phyloP scores from a whole-genome alignment of 2,888 invertebrate species.

The Cynaeus angustus region DNA sequence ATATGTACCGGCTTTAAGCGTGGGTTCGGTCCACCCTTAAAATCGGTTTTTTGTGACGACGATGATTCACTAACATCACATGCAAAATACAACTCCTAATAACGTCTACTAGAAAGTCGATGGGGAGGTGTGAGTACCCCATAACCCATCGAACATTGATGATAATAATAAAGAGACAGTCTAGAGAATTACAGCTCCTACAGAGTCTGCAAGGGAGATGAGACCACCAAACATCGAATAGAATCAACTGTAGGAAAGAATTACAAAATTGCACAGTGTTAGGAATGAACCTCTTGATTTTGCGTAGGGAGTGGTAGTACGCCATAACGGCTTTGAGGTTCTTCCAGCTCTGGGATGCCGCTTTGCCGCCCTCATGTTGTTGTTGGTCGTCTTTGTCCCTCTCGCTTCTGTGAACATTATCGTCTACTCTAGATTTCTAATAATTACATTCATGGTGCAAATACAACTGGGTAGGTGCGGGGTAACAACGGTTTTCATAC shows the following conservation, averaged over 20 bases:
- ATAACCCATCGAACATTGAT: constrained; percentile 4
- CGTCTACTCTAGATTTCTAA: constrained; percentile 42
- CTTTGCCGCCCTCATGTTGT: constrained; percentile 58
- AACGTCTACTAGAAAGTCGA: constrained; percentile 27
- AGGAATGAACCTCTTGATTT: constrained; percentile 85
- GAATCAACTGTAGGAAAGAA: constrained; percentile 50
- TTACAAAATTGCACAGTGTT: constrained; percentile 47
- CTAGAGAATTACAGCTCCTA: constrained; percentile 47
- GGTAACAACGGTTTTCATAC: not conserved
- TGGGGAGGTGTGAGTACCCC: constrained; percentile 3
- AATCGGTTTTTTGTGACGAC: constrained; percentile 1
- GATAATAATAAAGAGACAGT: constrained; percentile 38
- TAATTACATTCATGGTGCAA: constrained; percentile 18
- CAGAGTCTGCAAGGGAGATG: constrained; percentile 44
- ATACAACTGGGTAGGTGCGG: constrained; percentile 2
- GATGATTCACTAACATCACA: constrained; percentile 47
- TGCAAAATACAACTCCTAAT: constrained; percentile 63
- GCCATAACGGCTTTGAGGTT: constrained; percentile 92
- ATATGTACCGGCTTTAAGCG: constrained; percentile 26
- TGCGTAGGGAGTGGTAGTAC: constrained; percentile 90
- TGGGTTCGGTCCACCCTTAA: constrained; percentile 1
- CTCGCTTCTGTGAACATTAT: constrained; percentile 45
- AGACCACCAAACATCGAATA: constrained; percentile 50
- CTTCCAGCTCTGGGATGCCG: constrained; percentile 83
- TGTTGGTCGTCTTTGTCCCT: constrained; percentile 40